Percentiles rank a stretch among this genome's conserved stretches.
Conservation (phyloP, 2,888 invertebrate species). For the Osedax fenrisi region DNA sequence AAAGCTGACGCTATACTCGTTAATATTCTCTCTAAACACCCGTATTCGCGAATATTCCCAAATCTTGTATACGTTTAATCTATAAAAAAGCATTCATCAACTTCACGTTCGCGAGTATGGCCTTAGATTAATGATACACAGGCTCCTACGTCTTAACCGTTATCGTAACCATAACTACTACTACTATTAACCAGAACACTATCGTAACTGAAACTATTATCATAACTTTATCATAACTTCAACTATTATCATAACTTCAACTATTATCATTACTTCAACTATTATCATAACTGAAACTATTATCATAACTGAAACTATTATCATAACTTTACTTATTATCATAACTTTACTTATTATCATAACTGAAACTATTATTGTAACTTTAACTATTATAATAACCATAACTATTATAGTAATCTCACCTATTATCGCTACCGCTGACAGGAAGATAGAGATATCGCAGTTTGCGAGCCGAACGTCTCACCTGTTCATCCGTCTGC, state of each 20-base stretch:
- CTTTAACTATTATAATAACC: background rate
- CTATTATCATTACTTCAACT: background rate
- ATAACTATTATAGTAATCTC: background rate
- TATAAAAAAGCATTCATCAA: no score
- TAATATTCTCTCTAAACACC: no score
- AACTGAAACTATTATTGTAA: background rate
- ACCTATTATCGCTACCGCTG: slow-evolving; percentile 23
- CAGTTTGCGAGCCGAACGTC: slow-evolving; percentile 88
- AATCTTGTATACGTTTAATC: no score
- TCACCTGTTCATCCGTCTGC: slow-evolving; percentile 79
- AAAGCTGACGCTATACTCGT: no score
- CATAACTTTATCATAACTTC: background rate
- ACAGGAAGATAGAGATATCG: slow-evolving; percentile 74
- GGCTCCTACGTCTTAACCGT: no score
- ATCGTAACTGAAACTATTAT: background rate
- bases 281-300: background rate
- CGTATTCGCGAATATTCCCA: no score
- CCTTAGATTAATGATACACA: no score
- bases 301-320: background rate
- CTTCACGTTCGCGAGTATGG: no score
- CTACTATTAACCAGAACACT: no score
- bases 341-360: slow-evolving; percentile 8
- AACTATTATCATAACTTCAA: background rate
- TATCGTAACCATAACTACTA: no score
- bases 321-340: background rate